A percentile compares a stretch with the other conserved stretches of the same genome.
Conservation (phyloP, 2,797 vertebrate genomes). For the Hafferia zeledoni region DNA sequence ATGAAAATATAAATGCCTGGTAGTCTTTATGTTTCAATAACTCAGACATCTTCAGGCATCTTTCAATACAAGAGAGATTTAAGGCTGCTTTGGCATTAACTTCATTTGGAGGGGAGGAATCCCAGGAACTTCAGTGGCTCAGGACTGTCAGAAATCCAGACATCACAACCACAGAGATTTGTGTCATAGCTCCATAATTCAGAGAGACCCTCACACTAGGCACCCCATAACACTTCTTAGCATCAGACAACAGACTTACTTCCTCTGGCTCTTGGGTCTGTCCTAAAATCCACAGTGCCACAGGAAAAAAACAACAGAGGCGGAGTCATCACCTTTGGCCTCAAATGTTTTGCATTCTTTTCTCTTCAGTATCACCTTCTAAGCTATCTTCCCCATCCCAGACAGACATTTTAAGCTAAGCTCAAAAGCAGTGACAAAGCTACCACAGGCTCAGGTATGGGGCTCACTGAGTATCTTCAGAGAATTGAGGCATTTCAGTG, state of each 20-base stretch:
- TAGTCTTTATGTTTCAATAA: not conserved
- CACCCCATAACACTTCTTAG: not conserved
- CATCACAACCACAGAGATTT: rapidly evolving
- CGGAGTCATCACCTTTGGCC: not conserved
- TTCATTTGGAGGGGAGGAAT: not conserved
- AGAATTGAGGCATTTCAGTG: not conserved
- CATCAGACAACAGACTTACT: not conserved
- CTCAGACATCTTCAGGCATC: not conserved
- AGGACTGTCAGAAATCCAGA: not conserved
- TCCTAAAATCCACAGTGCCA: not conserved
- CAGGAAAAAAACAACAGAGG: not conserved
- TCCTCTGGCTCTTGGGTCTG: not conserved
- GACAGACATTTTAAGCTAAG: not conserved
- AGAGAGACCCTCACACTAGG: not conserved
- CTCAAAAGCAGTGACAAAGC: not conserved
- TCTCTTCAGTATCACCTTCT: not conserved
- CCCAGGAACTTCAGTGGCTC: not conserved
- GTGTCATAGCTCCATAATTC: not conserved
- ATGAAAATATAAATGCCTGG: not conserved
- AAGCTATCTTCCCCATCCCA: not conserved
- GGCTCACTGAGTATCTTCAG: not conserved
- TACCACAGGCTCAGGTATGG: not conserved
- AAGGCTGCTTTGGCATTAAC: not conserved
- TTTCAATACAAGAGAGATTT: not conserved
- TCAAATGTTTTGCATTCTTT: not conserved